Percentiles rank a stretch among this genome's conserved stretches.
Evolutionary conservation across 1,140 invertebrate genomes (phyloP).

Genomic region (Platyura marginata): DNA sequence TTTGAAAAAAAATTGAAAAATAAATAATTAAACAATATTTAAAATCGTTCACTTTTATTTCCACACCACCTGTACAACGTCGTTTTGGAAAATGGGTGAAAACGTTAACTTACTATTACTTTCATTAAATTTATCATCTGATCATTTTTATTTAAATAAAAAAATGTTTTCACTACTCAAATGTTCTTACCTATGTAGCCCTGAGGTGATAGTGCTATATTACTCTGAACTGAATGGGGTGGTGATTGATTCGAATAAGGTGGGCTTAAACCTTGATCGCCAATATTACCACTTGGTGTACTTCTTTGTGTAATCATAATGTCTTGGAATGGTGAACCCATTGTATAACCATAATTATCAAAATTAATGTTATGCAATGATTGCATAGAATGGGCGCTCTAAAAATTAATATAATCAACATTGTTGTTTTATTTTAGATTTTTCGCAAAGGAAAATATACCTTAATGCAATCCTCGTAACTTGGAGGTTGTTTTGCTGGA

Average conservation of each 20-base stretch:
- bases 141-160: too few species aligned
- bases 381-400: slow-evolving; percentile 32
- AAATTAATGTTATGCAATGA: slow-evolving; percentile 26
- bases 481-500: slow-evolving; percentile 59
- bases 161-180: too few species aligned
- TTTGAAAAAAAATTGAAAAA: too few species aligned
- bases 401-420: neutral
- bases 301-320: slow-evolving; percentile 29
- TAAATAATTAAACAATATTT: too few species aligned
- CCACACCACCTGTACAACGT: too few species aligned
- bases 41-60: too few species aligned
- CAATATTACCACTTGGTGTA: slow-evolving; percentile 26
- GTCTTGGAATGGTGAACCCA: slow-evolving; percentile 39
- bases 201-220: slow-evolving; percentile 60
- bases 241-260: slow-evolving; percentile 70
- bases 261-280: slow-evolving; percentile 42
- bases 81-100: too few species aligned
- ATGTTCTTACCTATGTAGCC: slow-evolving; percentile 33
- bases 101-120: too few species aligned
- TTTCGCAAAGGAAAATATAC: slow-evolving; percentile 14
- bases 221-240: slow-evolving; percentile 59
- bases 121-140: too few species aligned
- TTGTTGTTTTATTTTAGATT: neutral
- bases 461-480: slow-evolving; percentile 79
- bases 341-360: slow-evolving; percentile 30